phyloP scores from a whole-genome alignment of 2,888 invertebrate species.

The Netelia virgata region DNA sequence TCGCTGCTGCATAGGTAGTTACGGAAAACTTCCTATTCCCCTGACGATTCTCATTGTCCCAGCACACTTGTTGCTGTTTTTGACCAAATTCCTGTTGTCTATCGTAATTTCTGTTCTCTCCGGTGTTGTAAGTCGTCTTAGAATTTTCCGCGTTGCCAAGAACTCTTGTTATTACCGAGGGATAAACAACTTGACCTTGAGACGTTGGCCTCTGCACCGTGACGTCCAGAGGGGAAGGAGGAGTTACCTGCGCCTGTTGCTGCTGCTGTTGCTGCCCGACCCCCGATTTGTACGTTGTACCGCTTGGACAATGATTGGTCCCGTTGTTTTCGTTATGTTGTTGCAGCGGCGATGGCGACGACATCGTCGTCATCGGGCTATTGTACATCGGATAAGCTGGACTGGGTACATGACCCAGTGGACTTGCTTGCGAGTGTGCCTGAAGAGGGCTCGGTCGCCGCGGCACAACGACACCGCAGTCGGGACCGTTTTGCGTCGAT shows the following conservation, averaged over 20 bases:
- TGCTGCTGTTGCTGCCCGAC: conserved; percentile 66
- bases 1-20: conserved; percentile 74
- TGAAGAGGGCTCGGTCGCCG: conserved; percentile 90
- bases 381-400: conserved; percentile 94
- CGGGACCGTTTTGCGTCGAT: conserved; percentile 88
- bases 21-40: conserved; percentile 77
- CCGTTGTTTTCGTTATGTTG: conserved; percentile 86
- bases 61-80: conserved; percentile 84
- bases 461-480: conserved; percentile 88
- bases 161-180: conserved; percentile 93
- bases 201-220: conserved; percentile 89
- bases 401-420: conserved; percentile 91
- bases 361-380: conserved; percentile 92
- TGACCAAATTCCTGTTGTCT: conserved; percentile 83
- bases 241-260: conserved; percentile 84
- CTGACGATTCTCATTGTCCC: conserved; percentile 81
- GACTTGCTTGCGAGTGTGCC: conserved; percentile 90
- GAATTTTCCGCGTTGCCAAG: conserved; percentile 88
- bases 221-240: conserved; percentile 90
- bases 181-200: conserved; percentile 90
- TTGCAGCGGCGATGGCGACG: conserved; percentile 88
- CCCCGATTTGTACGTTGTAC: conserved; percentile 77
- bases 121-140: conserved; percentile 76
- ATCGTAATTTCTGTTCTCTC: conserved; percentile 80
- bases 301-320: conserved; percentile 77